These are phyloP conservation scores for Hyposmocoma kahamanoa DNA, from an alignment of 1,140 invertebrate species.

Conservation along the genomic window DNA sequence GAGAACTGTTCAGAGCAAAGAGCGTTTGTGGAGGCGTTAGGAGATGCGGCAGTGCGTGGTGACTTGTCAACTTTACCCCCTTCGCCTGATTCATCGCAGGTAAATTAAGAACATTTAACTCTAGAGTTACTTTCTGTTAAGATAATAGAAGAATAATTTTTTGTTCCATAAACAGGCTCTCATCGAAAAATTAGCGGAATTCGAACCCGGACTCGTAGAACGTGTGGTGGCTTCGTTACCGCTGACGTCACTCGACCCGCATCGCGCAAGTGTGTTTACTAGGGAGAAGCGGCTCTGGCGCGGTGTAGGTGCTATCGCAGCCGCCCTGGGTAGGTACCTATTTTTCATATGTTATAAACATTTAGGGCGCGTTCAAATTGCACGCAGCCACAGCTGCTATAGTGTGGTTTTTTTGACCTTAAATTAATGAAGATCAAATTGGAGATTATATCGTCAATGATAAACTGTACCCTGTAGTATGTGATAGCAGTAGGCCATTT, in stretches of 20 bases:
- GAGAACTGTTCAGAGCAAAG: constrained; percentile 47
- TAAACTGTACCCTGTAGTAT: too few relatives aligned
- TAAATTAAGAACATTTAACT: constrained; percentile 10
- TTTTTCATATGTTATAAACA: too few relatives aligned
- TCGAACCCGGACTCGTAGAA: constrained; percentile 52
- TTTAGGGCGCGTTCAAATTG: too few relatives aligned
- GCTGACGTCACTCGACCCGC: constrained; percentile 52
- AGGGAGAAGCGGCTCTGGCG: constrained; percentile 48
- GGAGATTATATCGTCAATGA: too few relatives aligned
- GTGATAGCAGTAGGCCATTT: too few relatives aligned
- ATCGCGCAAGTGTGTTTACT: constrained; percentile 56
- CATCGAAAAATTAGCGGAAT: constrained; percentile 50
- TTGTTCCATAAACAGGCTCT: too few relatives aligned
- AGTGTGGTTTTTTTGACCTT: too few relatives aligned
- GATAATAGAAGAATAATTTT: too few relatives aligned
- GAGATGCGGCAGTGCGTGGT: constrained; percentile 50
- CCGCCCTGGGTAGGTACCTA: constrained; percentile 41
- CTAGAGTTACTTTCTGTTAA: too few relatives aligned
- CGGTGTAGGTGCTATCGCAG: constrained; percentile 49
- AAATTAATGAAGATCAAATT: too few relatives aligned
- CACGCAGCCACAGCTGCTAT: too few relatives aligned
- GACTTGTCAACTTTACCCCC: constrained; percentile 37
- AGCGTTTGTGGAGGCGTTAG: constrained; percentile 57
- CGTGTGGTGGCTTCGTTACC: constrained; percentile 54
- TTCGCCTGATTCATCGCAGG: constrained; percentile 53